Evolutionary conservation across 1,140 invertebrate genomes (phyloP).

Genomic region (Tyrophagus putrescentiae): DNA sequence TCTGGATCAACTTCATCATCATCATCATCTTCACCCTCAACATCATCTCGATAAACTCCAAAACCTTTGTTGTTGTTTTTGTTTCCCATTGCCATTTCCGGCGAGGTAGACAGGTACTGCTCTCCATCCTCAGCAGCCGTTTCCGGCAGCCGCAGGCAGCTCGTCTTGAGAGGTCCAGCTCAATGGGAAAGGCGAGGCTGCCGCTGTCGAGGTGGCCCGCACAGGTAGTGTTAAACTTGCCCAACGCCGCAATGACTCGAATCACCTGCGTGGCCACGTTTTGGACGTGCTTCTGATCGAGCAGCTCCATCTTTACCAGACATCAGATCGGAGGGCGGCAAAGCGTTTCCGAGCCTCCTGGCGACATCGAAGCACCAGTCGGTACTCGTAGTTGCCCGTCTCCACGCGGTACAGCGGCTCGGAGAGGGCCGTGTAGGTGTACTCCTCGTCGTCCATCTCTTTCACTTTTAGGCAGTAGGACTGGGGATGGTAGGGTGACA

Average conservation of each 20-base stretch:
- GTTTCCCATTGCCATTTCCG: not conserved
- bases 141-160: constrained; percentile 50
- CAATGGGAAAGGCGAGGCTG: constrained; percentile 76
- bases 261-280: constrained; percentile 71
- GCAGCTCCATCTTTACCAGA: constrained; percentile 88
- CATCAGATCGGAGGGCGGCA: constrained; percentile 79
- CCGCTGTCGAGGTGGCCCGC: constrained; percentile 47
- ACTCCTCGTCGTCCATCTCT: constrained; percentile 98
- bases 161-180: constrained; percentile 75
- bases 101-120: too few relatives aligned
- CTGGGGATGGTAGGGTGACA: constrained; percentile 28
- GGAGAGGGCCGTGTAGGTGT: constrained; percentile 72
- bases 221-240: constrained; percentile 52
- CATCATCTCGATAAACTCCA: not conserved
- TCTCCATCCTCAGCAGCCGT: not conserved
- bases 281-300: constrained; percentile 95
- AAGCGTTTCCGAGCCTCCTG: constrained; percentile 81
- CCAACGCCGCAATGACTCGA: constrained; percentile 58
- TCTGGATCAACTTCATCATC: constrained; percentile 20
- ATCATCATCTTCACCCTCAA: constrained; percentile 18
- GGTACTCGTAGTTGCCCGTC: constrained; percentile 97
- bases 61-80: not conserved
- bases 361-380: constrained; percentile 75
- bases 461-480: constrained; percentile 88
- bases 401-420: constrained; percentile 93